Conservation (phyloP, 2,797 vertebrate genomes). For the Kryptolebias ocellatus region DNA sequence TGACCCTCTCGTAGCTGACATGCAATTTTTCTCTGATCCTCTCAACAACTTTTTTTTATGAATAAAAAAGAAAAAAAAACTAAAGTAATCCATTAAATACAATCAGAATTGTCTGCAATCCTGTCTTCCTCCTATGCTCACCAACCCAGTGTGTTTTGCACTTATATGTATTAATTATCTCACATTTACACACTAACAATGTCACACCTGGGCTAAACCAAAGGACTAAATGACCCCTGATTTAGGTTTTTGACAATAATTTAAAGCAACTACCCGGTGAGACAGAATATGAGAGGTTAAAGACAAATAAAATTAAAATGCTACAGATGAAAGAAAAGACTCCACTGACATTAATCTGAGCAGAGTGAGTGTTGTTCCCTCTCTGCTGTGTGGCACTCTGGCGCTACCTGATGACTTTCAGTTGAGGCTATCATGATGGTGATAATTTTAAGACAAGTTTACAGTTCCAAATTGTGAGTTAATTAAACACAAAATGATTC, state of each 20-base stretch:
- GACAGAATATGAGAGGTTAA: slow-evolving; percentile 48
- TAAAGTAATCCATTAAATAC: slow-evolving; percentile 80
- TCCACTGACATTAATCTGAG: slow-evolving; percentile 54
- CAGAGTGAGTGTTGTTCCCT: slow-evolving; percentile 62
- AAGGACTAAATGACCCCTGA: slow-evolving; percentile 74
- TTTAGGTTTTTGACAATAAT: slow-evolving; percentile 75
- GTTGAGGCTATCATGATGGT: slow-evolving; percentile 5
- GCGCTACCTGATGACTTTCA: slow-evolving; percentile 62
- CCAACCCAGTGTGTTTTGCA: slow-evolving; percentile 71
- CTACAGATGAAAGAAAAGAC: slow-evolving; percentile 79
- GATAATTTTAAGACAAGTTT: slow-evolving; percentile 9
- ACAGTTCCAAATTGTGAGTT: neutral
- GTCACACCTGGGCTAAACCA: slow-evolving; percentile 61
- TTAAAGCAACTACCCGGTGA: slow-evolving; percentile 54
- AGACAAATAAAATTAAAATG: slow-evolving; percentile 67
- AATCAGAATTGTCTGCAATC: slow-evolving; percentile 73
- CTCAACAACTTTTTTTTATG: slow-evolving; percentile 57
- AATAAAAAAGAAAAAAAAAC: slow-evolving; percentile 77
- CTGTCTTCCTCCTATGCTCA: slow-evolving; percentile 47
- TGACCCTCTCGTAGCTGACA: slow-evolving; percentile 62
- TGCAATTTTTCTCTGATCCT: slow-evolving; percentile 61
- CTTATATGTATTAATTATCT: slow-evolving; percentile 54
- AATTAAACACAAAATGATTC: slow-evolving; percentile 18
- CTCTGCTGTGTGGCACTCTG: slow-evolving; percentile 66
- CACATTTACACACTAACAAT: slow-evolving; percentile 63